phyloP scores from a whole-genome alignment of 2,888 invertebrate species.

The Hirtodrosophila duncani region DNA sequence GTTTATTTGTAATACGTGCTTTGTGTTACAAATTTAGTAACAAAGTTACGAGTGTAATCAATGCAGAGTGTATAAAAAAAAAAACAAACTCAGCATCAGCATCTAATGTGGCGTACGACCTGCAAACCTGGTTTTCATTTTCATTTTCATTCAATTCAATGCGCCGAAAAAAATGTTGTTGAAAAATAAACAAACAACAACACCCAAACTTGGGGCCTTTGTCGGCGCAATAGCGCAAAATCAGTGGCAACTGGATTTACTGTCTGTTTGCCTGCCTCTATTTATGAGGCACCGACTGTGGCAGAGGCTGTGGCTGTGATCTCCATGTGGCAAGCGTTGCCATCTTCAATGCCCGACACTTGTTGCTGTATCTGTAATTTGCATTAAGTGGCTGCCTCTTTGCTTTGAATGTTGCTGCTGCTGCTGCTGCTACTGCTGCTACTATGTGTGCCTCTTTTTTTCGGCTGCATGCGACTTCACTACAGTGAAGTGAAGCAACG shows the following conservation, averaged over 20 bases:
- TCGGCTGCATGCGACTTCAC: too few species aligned
- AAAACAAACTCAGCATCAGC: too few species aligned
- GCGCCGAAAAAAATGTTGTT: conserved; percentile 23
- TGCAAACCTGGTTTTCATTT: conserved; percentile 69
- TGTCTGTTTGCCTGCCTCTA: too few species aligned
- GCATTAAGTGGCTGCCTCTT: conserved; percentile 56
- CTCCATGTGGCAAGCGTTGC: conserved; percentile 57
- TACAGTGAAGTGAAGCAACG: conserved; percentile 50
- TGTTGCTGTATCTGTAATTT: conserved; percentile 52
- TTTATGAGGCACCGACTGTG: conserved; percentile 52
- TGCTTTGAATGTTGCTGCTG: conserved; percentile 23
- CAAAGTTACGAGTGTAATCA: too few species aligned
- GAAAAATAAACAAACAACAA: conserved; percentile 10
- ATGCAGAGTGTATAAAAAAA: too few species aligned
- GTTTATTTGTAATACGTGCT: too few species aligned
- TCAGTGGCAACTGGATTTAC: conserved; percentile 23
- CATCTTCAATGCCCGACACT: conserved; percentile 35
- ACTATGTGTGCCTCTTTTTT: conserved; percentile 21
- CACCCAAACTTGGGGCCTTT: conserved; percentile 50
- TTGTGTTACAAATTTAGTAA: too few species aligned
- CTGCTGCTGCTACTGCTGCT: conserved; percentile 2
- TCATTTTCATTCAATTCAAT: conserved; percentile 69
- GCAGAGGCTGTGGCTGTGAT: conserved; percentile 4
- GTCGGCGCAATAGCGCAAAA: conserved; percentile 40
- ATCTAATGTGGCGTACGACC: conserved; percentile 46